Evolutionary conservation across 2,113 vertebrate genomes (phyloP).

Genomic region (Myanophis thanlyinensis): DNA sequence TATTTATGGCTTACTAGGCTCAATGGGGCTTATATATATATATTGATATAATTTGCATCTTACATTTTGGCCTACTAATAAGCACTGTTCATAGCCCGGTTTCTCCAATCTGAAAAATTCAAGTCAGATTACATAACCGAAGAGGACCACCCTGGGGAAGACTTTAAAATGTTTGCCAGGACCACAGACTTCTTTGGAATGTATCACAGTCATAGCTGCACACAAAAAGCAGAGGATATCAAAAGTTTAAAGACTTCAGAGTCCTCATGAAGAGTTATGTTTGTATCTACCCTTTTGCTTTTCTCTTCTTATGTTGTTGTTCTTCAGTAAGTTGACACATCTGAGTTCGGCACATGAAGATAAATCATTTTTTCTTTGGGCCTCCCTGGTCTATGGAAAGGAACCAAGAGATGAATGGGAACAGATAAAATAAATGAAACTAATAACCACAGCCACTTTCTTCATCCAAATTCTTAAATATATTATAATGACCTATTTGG

Average conservation of each 20-base stretch:
- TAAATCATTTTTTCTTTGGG: slow-evolving; percentile 58
- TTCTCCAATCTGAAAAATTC: not conserved
- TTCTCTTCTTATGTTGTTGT: not conserved
- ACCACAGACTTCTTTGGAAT: not conserved
- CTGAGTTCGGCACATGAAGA: slow-evolving; percentile 46
- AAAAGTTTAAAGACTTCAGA: not conserved
- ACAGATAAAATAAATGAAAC: not conserved
- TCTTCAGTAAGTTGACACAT: slow-evolving; percentile 35
- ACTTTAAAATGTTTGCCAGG: not conserved
- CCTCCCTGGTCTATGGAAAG: slow-evolving; percentile 52
- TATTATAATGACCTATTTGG: not conserved
- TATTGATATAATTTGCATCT: no score
- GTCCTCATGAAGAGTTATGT: not conserved
- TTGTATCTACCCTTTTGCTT: not conserved
- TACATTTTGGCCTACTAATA: not conserved
- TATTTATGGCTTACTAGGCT: not conserved
- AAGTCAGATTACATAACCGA: not conserved
- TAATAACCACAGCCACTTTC: not conserved
- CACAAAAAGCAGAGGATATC: not conserved
- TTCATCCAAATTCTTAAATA: not conserved
- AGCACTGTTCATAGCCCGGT: not conserved
- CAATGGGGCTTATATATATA: not conserved
- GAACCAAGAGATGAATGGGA: slow-evolving; percentile 14
- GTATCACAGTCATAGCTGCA: not conserved
- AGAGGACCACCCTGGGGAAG: not conserved